Evolutionary conservation across 30 jellyfish, hydroid and myxozoan genomes (phyloP).

Genomic region (Nemopilema nomurai): DNA sequence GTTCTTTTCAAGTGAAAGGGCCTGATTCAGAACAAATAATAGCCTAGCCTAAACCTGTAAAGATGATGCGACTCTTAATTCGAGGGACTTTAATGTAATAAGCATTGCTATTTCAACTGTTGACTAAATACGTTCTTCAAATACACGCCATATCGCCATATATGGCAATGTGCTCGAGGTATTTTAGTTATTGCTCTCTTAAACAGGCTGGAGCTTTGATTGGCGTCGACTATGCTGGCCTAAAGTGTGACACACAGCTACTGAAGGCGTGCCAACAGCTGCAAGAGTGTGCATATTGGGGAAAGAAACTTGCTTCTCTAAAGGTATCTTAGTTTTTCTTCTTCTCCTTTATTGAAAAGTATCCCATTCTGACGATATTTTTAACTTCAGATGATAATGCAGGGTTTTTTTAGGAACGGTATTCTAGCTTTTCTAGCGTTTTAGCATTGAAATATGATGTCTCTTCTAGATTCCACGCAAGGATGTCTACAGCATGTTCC

Average conservation of each 20-base stretch:
- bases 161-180: too few relatives aligned
- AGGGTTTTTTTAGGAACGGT: too few relatives aligned
- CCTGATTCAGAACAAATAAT: too few relatives aligned
- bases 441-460: too few relatives aligned
- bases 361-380: neutral
- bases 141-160: too few relatives aligned
- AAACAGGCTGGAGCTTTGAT: conserved; percentile 77
- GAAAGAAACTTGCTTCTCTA: conserved; percentile 67
- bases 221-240: conserved; percentile 84
- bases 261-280: conserved; percentile 44
- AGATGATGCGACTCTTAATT: too few relatives aligned
- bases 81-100: too few relatives aligned
- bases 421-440: neutral
- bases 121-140: too few relatives aligned
- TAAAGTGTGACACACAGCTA: conserved; percentile 44
- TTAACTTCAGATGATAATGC: too few relatives aligned
- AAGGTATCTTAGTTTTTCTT: conserved; percentile 41
- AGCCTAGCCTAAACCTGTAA: too few relatives aligned
- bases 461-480: conserved; percentile 44
- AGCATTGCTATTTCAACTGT: too few relatives aligned
- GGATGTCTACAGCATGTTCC: conserved; percentile 44
- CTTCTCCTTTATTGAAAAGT: conserved; percentile 37
- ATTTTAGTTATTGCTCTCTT: neutral
- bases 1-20: too few relatives aligned
- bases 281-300: conserved; percentile 89